Percentiles rank a stretch among this genome's conserved stretches.
Evolutionary conservation across 2,113 vertebrate genomes (phyloP).

Genomic region (Grus americana): DNA sequence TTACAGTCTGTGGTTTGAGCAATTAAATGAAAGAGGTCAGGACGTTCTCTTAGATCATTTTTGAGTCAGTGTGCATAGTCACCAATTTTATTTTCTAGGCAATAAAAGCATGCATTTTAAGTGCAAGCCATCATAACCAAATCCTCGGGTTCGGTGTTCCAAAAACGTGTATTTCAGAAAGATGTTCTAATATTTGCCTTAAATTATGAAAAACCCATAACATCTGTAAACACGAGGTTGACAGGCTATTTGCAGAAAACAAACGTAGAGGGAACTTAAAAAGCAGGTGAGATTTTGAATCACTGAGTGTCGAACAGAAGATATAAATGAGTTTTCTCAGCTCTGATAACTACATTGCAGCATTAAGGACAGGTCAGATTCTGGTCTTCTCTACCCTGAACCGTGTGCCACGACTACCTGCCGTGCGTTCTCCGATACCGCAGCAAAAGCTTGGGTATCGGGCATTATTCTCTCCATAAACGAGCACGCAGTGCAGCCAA

Average conservation of each 20-base stretch:
- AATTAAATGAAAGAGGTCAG: background rate
- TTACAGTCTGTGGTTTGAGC: background rate
- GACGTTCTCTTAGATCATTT: background rate
- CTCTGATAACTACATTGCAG: background rate
- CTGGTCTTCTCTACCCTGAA: background rate
- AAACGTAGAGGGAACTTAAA: background rate
- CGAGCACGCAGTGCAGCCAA: rapidly evolving
- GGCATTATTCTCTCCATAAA: background rate
- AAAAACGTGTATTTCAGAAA: background rate
- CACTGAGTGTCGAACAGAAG: background rate
- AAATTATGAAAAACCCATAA: background rate
- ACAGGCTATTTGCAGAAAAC: background rate
- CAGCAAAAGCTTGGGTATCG: background rate
- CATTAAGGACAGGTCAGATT: background rate
- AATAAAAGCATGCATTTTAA: background rate
- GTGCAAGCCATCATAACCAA: background rate
- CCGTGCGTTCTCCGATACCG: rapidly evolving
- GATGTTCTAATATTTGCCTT: background rate
- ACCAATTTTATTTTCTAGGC: background rate
- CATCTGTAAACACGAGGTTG: background rate
- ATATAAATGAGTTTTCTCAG: background rate
- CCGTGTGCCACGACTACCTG: background rate
- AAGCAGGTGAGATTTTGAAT: background rate
- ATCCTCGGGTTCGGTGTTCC: background rate
- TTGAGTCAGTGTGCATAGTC: background rate